Percentiles rank a stretch among this genome's conserved stretches.
phyloP scores from a whole-genome alignment of 2,797 vertebrate species.

The Pelodytes ibericus region DNA sequence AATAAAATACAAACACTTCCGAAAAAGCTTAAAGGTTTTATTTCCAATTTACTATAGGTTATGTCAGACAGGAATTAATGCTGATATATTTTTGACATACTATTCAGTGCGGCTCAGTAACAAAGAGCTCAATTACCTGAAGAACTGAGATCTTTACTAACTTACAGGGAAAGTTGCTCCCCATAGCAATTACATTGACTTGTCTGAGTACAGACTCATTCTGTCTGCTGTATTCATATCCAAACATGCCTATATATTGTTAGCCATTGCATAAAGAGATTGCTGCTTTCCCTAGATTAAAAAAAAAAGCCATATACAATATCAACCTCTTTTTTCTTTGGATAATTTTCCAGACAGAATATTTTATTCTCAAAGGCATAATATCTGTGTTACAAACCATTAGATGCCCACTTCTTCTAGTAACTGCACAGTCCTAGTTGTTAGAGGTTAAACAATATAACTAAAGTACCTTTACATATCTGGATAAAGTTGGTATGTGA shows the following conservation, averaged over 20 bases:
- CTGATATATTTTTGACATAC: conserved; percentile 47
- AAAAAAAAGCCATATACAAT: no score
- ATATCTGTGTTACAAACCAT: conserved; percentile 41
- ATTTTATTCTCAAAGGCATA: conserved; percentile 36
- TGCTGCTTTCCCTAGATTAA: conserved; percentile 33
- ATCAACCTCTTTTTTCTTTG: no score
- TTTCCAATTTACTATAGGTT: conserved; percentile 46
- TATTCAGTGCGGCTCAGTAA: conserved; percentile 36
- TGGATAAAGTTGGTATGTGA: conserved; percentile 17
- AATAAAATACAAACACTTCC: conserved; percentile 15
- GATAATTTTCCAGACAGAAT: conserved; percentile 43
- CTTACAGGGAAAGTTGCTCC: conserved; percentile 12
- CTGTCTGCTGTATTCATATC: conserved; percentile 34
- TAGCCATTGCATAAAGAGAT: conserved; percentile 42
- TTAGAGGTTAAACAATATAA: conserved; percentile 20
- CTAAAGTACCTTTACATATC: conserved; percentile 11
- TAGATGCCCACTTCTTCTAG: conserved; percentile 33
- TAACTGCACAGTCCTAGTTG: conserved; percentile 4
- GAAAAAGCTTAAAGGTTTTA: conserved; percentile 35
- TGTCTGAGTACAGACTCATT: conserved; percentile 22
- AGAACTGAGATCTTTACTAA: conserved; percentile 35
- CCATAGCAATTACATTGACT: conserved; percentile 37
- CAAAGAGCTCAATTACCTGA: conserved; percentile 44
- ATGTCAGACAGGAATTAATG: conserved; percentile 32
- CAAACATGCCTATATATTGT: conserved; percentile 38